Percentiles rank a stretch among this genome's conserved stretches.
phyloP scores from a whole-genome alignment of 2,797 vertebrate species.

The Pithecia hirsuta region DNA sequence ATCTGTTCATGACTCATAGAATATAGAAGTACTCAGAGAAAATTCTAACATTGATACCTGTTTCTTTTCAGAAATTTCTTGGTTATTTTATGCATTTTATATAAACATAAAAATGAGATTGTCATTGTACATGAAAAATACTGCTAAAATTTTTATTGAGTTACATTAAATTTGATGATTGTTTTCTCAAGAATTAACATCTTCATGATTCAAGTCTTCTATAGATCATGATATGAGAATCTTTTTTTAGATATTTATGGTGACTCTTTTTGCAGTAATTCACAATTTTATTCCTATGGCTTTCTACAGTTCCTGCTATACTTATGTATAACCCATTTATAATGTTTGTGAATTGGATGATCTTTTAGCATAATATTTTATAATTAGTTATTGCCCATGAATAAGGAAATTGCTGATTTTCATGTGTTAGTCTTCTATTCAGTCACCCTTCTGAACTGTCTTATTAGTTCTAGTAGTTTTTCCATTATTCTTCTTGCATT shows the following conservation, averaged over 20 bases:
- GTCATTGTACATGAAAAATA: neutral
- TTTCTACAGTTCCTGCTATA: neutral
- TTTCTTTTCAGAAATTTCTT: neutral
- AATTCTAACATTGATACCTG: neutral
- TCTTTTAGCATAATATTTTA: neutral
- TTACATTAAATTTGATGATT: neutral
- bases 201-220: neutral
- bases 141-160: neutral
- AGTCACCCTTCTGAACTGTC: neutral
- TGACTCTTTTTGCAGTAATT: neutral
- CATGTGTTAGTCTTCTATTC: neutral
- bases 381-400: neutral
- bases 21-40: neutral
- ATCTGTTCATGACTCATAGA: neutral
- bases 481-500: neutral
- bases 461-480: neutral
- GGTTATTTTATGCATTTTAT: neutral
- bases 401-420: neutral
- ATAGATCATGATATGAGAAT: neutral
- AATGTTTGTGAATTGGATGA: neutral
- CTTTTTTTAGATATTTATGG: neutral
- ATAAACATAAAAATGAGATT: neutral
- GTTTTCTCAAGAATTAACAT: slow-evolving; percentile 1
- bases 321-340: neutral
- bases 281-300: neutral